Evolutionary conservation across 2,113 vertebrate species (phyloP).

Genomic region (Prochilodus magdalenae): DNA sequence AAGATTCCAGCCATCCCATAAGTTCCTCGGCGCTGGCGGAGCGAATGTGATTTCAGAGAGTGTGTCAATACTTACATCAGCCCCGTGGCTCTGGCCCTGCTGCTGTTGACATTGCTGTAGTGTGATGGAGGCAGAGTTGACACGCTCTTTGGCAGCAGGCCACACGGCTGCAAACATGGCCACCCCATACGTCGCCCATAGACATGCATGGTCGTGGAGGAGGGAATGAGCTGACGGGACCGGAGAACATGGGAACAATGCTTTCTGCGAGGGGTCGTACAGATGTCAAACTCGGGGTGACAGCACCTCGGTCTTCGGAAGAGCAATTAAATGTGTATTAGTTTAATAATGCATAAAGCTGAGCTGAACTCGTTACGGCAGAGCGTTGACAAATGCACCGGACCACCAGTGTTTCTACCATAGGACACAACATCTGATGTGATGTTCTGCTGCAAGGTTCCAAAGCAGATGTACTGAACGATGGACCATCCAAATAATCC

Average conservation of each 20-base stretch:
- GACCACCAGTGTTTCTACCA: neutral
- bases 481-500: no score
- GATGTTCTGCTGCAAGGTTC: no score
- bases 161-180: constrained; percentile 52
- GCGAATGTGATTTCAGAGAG: constrained; percentile 70
- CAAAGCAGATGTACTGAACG: no score
- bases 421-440: neutral
- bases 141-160: constrained; percentile 62
- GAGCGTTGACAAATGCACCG: neutral
- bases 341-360: neutral
- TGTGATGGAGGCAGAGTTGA: constrained; percentile 49
- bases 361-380: neutral
- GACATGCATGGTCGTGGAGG: constrained; percentile 20
- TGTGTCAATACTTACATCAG: constrained; percentile 75
- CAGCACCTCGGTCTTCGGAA: neutral
- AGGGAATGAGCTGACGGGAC: neutral
- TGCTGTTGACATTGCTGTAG: constrained; percentile 62
- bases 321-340: neutral
- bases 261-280: neutral
- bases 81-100: constrained; percentile 59
- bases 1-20: constrained; percentile 56
- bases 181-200: constrained; percentile 12
- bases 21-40: constrained; percentile 47
- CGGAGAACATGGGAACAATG: neutral
- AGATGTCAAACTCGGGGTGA: neutral